Evolutionary conservation across 2,888 invertebrate species (phyloP).

Genomic region (Tenthredo scrophulariae): DNA sequence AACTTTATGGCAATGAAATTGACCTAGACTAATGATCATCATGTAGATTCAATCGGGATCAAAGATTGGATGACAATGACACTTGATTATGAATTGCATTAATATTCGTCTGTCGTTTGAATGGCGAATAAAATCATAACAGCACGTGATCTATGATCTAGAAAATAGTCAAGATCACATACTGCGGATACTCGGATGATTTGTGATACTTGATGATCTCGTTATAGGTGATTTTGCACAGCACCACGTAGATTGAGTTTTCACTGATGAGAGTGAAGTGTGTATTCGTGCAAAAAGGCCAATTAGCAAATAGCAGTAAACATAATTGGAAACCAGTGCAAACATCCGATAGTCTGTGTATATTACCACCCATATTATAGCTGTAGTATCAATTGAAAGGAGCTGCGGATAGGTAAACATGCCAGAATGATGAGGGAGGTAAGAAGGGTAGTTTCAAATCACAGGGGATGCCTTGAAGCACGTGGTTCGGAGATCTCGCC

Average conservation of each 20-base stretch:
- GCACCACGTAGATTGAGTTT: not conserved
- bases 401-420: constrained; percentile 38
- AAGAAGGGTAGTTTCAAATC: constrained; percentile 42
- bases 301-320: constrained; percentile 29
- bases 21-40: too few relatives aligned
- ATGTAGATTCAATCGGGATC: too few relatives aligned
- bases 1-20: too few relatives aligned
- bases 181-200: too few relatives aligned
- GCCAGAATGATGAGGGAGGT: constrained; percentile 30
- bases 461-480: constrained; percentile 11
- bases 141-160: too few relatives aligned
- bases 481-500: not conserved
- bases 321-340: constrained; percentile 25
- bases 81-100: too few relatives aligned
- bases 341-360: constrained; percentile 15
- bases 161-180: too few relatives aligned
- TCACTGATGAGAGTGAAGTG: not conserved
- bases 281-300: constrained; percentile 6
- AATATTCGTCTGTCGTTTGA: too few relatives aligned
- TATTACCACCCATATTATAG: constrained; percentile 8
- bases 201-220: too few relatives aligned
- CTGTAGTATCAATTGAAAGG: constrained; percentile 33
- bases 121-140: too few relatives aligned
- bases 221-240: too few relatives aligned
- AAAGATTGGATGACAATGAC: too few relatives aligned